phyloP scores from a whole-genome alignment of 2,888 invertebrate species.

The Leptopilina syphax region DNA sequence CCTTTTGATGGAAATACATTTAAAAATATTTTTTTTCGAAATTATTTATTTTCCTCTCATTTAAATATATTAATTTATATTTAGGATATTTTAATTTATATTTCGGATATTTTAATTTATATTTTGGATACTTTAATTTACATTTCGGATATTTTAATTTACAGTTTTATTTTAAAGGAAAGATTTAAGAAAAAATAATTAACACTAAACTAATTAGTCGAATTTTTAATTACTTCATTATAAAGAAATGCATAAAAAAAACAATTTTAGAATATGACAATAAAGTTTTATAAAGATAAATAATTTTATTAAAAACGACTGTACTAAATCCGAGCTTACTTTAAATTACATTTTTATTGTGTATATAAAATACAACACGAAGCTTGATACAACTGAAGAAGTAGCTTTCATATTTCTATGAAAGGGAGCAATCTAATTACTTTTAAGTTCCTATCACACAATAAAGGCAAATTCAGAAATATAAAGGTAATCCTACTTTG shows the following conservation, averaged over 20 bases:
- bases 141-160: no score
- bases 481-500: background rate
- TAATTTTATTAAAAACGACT: background rate
- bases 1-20: background rate
- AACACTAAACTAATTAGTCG: no score
- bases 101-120: no score
- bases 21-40: background rate
- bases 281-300: background rate
- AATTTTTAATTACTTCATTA: no score
- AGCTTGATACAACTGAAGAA: slow-evolving; percentile 6
- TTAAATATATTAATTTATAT: no score
- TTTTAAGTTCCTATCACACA: slow-evolving; percentile 15
- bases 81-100: no score
- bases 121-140: no score
- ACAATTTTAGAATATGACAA: background rate
- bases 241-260: no score
- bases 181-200: no score
- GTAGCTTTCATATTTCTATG: slow-evolving; percentile 12
- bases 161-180: no score
- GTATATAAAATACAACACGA: background rate
- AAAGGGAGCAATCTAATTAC: slow-evolving; percentile 20
- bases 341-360: slow-evolving; percentile 35
- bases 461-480: background rate
- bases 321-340: slow-evolving; percentile 11
- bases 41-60: background rate